Base-by-base conservation (phyloP, 2,888 invertebrate species). In the Drosophila cognata region DNA sequence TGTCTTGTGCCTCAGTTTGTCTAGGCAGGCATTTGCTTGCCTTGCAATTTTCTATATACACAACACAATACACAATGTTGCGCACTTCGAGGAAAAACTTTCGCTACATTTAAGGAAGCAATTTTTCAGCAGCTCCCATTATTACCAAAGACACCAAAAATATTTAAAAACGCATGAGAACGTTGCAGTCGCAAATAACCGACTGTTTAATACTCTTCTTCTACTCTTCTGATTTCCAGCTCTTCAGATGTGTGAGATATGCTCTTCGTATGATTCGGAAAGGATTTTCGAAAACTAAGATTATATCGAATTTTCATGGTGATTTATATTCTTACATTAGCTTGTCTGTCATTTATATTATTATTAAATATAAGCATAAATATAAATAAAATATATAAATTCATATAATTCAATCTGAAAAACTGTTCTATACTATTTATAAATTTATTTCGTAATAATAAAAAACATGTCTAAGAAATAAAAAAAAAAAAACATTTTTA, bases 41-140 rank as follows among this genome's bases (percentile, higher is more conserved):
- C 46, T 46, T 25, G 25, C 46, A 46, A 16, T 21, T 46, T 46
- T 16, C 46, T 16, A 16, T 25, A 16, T 16, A 25, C 46, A 16
- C 46, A 8, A 46, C 46, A 16, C 46, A 8, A 46, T 8, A 25
- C 8, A 46, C 80, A 76, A 76, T 75, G 64, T 64, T 66, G 80
- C 76, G 77, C 77, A 76, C 58, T 81, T 77, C 69, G 70, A 73
- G 84, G 88, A 84, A 87, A 82, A 84, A 83, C 82, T 83, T 83
- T 83, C 82, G 73, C 82, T 57, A 57, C 72, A 77, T 72, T 81
- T 78, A 67, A 71, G 57, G 46, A 58, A 58, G 31, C 43, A 21
- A 64, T 60, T 53, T 16, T 61, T 62, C 36, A 53, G 59, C 69
- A 87, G 69, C 84, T 84, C 82, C 88, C 46, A 46, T 46, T 46